Percentiles rank a stretch among this genome's conserved stretches.
phyloP scores from a whole-genome alignment of 2,113 vertebrate genomes.

The Silurus meridionalis region DNA sequence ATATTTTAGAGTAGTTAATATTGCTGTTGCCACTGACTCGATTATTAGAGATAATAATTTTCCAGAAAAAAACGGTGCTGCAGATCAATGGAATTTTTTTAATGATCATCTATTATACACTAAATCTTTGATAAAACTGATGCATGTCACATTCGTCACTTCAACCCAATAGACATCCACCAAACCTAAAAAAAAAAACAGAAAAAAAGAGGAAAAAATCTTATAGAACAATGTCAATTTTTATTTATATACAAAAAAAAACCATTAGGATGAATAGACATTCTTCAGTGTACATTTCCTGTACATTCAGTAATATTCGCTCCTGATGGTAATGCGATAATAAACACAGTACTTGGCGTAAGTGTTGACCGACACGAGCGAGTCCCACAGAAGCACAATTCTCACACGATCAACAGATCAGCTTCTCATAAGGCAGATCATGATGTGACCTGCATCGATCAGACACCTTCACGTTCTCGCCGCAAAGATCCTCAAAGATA shows the following conservation, averaged over 20 bases:
- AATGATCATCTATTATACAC: no score
- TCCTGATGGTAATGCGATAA: not conserved
- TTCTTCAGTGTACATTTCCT: not conserved
- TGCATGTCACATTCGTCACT: no score
- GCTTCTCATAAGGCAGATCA: not conserved
- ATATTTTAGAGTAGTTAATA: no score
- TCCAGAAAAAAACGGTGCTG: no score
- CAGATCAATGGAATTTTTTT: no score
- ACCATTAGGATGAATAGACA: not conserved
- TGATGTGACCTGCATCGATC: not conserved
- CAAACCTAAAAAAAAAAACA: not conserved
- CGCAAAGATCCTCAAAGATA: not conserved
- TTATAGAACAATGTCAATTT: no score
- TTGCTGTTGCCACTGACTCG: no score
- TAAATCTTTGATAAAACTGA: no score
- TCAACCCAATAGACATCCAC: no score
- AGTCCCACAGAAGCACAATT: not conserved
- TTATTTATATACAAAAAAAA: not conserved
- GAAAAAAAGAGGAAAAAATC: no score
- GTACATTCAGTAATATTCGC: not conserved
- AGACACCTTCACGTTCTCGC: not conserved
- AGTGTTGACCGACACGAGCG: not conserved
- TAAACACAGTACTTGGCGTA: not conserved
- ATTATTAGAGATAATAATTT: no score
- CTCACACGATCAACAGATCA: not conserved